These are phyloP conservation scores for Drosophila littoralis DNA, from an alignment of 1,140 invertebrate genomes.

Conservation along the genomic window DNA sequence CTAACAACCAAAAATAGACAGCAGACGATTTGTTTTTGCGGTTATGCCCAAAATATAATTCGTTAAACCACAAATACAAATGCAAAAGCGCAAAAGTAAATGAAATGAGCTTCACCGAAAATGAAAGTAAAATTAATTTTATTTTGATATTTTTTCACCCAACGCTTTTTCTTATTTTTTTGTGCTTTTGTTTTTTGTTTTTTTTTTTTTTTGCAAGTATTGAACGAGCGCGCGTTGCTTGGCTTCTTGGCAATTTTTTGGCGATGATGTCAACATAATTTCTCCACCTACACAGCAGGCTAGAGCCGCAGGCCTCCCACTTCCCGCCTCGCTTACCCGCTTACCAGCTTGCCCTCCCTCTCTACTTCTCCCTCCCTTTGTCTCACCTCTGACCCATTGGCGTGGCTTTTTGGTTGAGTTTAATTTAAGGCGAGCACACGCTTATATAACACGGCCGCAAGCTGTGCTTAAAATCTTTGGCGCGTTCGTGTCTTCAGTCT, in stretches of 20 bases:
- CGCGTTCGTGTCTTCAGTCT: slow-evolving; percentile 70
- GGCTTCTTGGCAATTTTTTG: slow-evolving; percentile 76
- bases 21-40: slow-evolving; percentile 38
- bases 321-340: neutral
- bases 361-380: slow-evolving; percentile 44
- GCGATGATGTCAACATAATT: slow-evolving; percentile 83
- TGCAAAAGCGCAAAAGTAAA: slow-evolving; percentile 39
- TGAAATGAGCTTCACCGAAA: slow-evolving; percentile 61
- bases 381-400: slow-evolving; percentile 49
- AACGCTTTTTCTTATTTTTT: slow-evolving; percentile 5
- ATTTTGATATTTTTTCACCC: slow-evolving; percentile 49
- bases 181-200: slow-evolving; percentile 31
- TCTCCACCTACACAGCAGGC: slow-evolving; percentile 80
- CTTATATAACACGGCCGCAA: slow-evolving; percentile 60
- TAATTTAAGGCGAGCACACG: slow-evolving; percentile 72
- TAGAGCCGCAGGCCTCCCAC: slow-evolving; percentile 1
- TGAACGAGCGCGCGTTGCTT: slow-evolving; percentile 25
- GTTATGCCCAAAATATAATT: slow-evolving; percentile 43
- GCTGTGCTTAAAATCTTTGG: slow-evolving; percentile 32
- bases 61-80: slow-evolving; percentile 25
- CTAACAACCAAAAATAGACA: slow-evolving; percentile 45
- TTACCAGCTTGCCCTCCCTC: neutral
- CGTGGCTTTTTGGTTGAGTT: slow-evolving; percentile 44
- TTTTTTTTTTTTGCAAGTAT: slow-evolving; percentile 27
- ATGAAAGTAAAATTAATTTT: slow-evolving; percentile 80